Conservation (phyloP, 2,797 vertebrate species). For the Coendou prehensilis region DNA sequence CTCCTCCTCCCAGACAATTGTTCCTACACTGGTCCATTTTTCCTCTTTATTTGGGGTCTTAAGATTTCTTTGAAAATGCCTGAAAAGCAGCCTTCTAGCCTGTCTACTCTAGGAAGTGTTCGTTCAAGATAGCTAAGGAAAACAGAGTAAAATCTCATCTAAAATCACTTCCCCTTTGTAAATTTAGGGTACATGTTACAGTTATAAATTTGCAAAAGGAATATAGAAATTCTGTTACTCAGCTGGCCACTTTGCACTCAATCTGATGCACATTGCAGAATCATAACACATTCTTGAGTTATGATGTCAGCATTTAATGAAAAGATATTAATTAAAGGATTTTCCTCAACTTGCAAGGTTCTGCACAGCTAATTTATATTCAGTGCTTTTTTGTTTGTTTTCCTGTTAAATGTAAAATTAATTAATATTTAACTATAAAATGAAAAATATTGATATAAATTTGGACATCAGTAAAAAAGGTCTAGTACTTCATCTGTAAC, state of each 20-base stretch:
- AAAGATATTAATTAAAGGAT: not conserved
- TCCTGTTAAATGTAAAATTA: conserved; percentile 16
- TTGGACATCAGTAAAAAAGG: conserved; percentile 49
- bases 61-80: not conserved
- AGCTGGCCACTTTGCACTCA: not conserved
- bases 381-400: conserved; percentile 5
- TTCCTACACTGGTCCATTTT: not conserved
- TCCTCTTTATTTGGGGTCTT: not conserved
- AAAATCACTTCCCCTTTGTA: not conserved
- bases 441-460: conserved; percentile 35
- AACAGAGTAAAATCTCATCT: not conserved
- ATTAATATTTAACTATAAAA: conserved; percentile 53
- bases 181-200: not conserved
- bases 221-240: not conserved
- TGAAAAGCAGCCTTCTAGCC: not conserved
- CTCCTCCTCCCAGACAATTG: not conserved
- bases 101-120: not conserved
- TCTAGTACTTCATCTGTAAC: not conserved
- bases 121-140: not conserved
- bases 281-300: not conserved
- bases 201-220: not conserved
- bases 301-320: not conserved
- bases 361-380: not conserved
- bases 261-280: not conserved
- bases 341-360: not conserved